Percentiles rank a stretch among this genome's conserved stretches.
phyloP scores from a whole-genome alignment of 2,888 invertebrate species.

The Portevinia maculata region DNA sequence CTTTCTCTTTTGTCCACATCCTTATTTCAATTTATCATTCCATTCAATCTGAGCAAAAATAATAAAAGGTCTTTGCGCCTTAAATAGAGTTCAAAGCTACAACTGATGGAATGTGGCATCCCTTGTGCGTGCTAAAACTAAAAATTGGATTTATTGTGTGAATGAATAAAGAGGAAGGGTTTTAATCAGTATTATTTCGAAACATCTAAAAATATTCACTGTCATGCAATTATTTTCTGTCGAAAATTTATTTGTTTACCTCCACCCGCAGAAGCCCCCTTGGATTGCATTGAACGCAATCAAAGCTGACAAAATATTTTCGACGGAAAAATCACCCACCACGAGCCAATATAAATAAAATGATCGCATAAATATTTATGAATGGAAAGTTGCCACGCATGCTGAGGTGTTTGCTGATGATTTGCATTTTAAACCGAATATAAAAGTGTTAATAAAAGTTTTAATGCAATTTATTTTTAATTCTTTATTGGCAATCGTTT shows the following conservation, averaged over 20 bases:
- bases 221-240: no score
- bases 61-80: not conserved
- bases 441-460: not conserved
- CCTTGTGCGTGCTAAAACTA: not conserved
- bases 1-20: not conserved
- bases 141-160: not conserved
- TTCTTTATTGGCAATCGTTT: not conserved
- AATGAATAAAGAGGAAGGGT: not conserved
- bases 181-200: not conserved
- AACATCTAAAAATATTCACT: not conserved
- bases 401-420: not conserved
- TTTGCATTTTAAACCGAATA: not conserved
- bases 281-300: not conserved
- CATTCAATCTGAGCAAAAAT: not conserved
- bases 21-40: not conserved
- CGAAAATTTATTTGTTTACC: no score
- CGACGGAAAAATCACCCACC: not conserved
- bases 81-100: not conserved
- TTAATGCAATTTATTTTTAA: not conserved
- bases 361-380: slow-evolving; percentile 1
- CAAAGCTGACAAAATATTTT: slow-evolving; percentile 1
- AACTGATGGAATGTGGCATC: not conserved
- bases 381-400: slow-evolving; percentile 7
- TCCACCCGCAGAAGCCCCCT: not conserved
- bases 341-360: not conserved